phyloP scores from a whole-genome alignment of 1,140 invertebrate species.

The Brachionus angularis region DNA sequence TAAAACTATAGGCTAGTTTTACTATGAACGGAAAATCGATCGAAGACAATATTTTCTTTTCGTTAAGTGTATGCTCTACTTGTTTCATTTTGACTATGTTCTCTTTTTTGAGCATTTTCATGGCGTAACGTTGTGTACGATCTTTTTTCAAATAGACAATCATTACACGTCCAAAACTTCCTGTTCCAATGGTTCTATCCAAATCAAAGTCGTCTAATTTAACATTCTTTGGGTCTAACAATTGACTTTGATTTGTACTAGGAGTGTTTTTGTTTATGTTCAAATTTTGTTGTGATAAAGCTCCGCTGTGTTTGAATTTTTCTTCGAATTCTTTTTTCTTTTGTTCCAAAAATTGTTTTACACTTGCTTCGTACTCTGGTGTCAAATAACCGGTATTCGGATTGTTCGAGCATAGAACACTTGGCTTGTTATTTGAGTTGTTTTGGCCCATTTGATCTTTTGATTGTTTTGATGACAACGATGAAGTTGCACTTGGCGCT shows the following conservation, averaged over 20 bases:
- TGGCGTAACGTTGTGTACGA: conserved; percentile 12
- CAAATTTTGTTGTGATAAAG: not conserved
- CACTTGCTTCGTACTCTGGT: conserved; percentile 26
- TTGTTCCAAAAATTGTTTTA: conserved; percentile 37
- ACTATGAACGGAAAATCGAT: conserved; percentile 41
- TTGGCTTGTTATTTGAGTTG: conserved; percentile 2
- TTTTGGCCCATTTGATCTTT: conserved; percentile 19
- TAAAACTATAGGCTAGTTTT: conserved; percentile 46
- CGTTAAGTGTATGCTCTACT: conserved; percentile 44
- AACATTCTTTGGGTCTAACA: conserved; percentile 16
- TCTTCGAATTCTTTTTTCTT: conserved; percentile 43
- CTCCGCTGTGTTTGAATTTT: conserved; percentile 29
- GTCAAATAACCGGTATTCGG: conserved; percentile 20
- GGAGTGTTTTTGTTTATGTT: too few species aligned
- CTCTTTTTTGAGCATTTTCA: conserved; percentile 43
- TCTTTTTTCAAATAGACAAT: conserved; percentile 38
- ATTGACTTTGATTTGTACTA: not conserved
- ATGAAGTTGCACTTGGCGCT: not conserved
- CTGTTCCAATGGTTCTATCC: conserved; percentile 60
- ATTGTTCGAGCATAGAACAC: conserved; percentile 2
- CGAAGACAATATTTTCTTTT: conserved; percentile 39
- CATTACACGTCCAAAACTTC: conserved; percentile 43
- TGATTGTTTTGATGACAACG: not conserved
- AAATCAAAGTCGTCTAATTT: conserved; percentile 86
- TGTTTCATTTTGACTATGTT: conserved; percentile 44